These are phyloP conservation scores for Campoplex capitator DNA, from an alignment of 2,888 invertebrate species.

Conservation along the genomic window DNA sequence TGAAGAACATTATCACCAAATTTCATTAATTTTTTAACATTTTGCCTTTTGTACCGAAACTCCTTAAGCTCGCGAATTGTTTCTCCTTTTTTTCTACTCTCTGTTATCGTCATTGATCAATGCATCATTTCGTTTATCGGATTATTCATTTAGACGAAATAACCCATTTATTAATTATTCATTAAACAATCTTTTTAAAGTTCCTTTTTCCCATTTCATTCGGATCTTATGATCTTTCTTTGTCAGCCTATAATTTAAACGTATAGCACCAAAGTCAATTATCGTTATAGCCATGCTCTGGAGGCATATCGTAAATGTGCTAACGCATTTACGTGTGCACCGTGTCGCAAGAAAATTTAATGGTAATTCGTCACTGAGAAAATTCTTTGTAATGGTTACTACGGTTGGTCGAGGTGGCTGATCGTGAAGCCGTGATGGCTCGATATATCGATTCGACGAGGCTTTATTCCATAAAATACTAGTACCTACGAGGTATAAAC, in stretches of 20 bases:
- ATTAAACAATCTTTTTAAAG: background rate
- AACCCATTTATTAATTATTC: background rate
- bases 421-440: conserved; percentile 60
- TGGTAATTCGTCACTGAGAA: conserved; percentile 60
- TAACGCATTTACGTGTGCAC: conserved; percentile 1
- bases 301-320: conserved; percentile 22
- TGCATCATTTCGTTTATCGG: background rate
- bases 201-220: background rate
- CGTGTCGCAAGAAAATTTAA: conserved; percentile 26
- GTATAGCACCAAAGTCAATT: conserved; percentile 8
- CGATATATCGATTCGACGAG: conserved; percentile 64
- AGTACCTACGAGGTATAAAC: conserved; percentile 16
- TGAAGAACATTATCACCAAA: too few relatives aligned
- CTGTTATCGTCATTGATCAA: background rate
- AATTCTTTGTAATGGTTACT: conserved; percentile 48
- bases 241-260: conserved; percentile 3
- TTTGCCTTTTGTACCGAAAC: too few relatives aligned
- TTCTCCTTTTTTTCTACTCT: background rate
- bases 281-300: conserved; percentile 30
- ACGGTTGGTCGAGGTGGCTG: conserved; percentile 45
- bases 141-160: background rate
- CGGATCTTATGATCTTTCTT: background rate
- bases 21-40: too few relatives aligned
- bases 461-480: conserved; percentile 42
- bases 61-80: background rate